Evolutionary conservation across 2,113 vertebrate genomes (phyloP).

Genomic region (Prietella phreatophila): DNA sequence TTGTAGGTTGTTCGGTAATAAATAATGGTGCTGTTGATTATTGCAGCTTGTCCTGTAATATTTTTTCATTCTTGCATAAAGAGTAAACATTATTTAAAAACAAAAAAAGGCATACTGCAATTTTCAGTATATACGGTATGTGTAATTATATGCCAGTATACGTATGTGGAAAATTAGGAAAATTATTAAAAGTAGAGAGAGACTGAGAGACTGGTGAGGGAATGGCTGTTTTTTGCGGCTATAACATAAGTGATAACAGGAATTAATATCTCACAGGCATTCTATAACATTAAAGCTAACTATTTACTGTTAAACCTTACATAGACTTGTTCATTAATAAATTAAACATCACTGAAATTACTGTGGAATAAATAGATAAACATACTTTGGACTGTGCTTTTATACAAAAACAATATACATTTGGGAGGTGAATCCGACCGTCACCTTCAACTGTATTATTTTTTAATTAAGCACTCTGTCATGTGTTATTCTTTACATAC

Average conservation of each 20-base stretch:
- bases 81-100: neutral
- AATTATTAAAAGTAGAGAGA: too few relatives aligned
- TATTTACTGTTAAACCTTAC: too few relatives aligned
- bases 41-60: neutral
- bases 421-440: too few relatives aligned
- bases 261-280: neutral
- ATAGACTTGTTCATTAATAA: neutral
- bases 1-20: neutral
- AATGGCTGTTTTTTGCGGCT: too few relatives aligned
- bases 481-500: too few relatives aligned
- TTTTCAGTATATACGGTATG: neutral
- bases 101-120: neutral
- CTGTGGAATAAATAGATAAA: too few relatives aligned
- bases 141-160: neutral
- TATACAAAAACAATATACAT: neutral
- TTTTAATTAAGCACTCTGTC: too few relatives aligned
- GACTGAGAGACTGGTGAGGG: too few relatives aligned
- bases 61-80: neutral
- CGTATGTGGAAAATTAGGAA: too few relatives aligned
- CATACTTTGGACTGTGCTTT: neutral
- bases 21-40: neutral
- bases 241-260: too few relatives aligned
- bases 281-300: neutral
- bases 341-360: neutral
- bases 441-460: too few relatives aligned